Conservation (phyloP, 2,888 invertebrate species). For the Cinara cedri region DNA sequence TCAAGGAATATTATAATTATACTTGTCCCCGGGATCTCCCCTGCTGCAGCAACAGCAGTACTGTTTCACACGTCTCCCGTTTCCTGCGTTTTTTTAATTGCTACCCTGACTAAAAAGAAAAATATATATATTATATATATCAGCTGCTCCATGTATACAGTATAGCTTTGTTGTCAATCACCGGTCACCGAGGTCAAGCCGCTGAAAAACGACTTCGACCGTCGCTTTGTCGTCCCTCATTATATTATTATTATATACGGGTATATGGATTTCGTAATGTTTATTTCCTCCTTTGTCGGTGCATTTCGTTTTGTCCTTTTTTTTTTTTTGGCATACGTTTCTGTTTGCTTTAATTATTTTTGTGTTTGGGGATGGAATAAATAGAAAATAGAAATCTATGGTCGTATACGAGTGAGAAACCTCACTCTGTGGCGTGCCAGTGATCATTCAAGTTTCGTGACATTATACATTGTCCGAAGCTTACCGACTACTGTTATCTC, state of each 20-base stretch:
- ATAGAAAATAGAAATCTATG: not conserved
- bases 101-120: slow-evolving; percentile 25
- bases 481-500: not conserved
- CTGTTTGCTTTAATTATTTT: slow-evolving; percentile 6
- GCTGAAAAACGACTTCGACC: slow-evolving; percentile 15
- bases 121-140: not conserved
- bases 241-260: not conserved
- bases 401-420: no score
- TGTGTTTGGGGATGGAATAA: not conserved
- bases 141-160: slow-evolving; percentile 32
- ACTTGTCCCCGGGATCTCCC: slow-evolving; percentile 35
- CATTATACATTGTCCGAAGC: not conserved
- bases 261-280: slow-evolving; percentile 13
- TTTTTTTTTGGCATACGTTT: not conserved
- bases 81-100: slow-evolving; percentile 54
- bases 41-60: not conserved
- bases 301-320: not conserved
- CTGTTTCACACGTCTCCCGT: slow-evolving; percentile 46
- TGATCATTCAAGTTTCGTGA: slow-evolving; percentile 1
- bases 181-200: slow-evolving; percentile 48
- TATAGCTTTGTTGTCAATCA: slow-evolving; percentile 22
- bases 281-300: not conserved
- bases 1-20: slow-evolving; percentile 50
- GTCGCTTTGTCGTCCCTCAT: not conserved
- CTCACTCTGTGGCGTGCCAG: no score